Percentiles rank a stretch among this genome's conserved stretches.
Conservation (phyloP, 1,140 invertebrate species). For the Stegodyphus mimosarum region DNA sequence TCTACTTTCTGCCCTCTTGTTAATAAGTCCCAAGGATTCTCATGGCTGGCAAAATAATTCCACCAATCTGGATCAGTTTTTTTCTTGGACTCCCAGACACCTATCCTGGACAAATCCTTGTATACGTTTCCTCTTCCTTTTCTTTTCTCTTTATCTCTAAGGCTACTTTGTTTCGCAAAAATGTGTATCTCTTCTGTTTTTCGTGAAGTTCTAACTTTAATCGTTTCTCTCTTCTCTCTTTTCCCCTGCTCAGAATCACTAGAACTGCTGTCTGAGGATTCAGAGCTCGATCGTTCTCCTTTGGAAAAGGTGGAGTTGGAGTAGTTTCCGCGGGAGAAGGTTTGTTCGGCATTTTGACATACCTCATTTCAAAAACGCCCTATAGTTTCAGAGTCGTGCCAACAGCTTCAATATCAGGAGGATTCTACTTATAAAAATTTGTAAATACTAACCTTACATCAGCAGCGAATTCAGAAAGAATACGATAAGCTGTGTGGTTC, state of each 20-base stretch:
- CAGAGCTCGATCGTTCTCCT: slow-evolving; percentile 32
- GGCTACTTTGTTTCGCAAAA: no score
- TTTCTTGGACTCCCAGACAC: no score
- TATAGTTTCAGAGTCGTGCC: slow-evolving; percentile 92
- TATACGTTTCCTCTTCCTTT: no score
- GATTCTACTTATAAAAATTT: slow-evolving; percentile 99
- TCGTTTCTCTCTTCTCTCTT: no score
- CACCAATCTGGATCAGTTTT: no score
- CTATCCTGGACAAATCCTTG: no score
- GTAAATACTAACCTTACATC: slow-evolving; percentile 98
- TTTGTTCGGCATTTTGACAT: slow-evolving; percentile 89
- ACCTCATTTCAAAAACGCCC: slow-evolving; percentile 97
- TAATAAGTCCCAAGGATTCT: no score
- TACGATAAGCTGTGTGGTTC: slow-evolving; percentile 91
- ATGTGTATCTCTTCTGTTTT: no score
- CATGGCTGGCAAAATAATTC: no score
- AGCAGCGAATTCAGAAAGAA: slow-evolving; percentile 89
- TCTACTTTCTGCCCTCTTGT: no score
- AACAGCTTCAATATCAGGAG: slow-evolving; percentile 96
- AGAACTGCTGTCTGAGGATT: slow-evolving; percentile 52
- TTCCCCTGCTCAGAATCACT: slow-evolving; percentile 65
- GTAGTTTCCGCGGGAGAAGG: background rate
- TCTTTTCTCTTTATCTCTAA: no score
- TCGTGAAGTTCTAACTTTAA: no score
- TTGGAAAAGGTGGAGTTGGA: background rate